These are phyloP conservation scores for Hermaeophaga mercurialis DNA, from an alignment of 2,888 invertebrate species.

Conservation along the genomic window DNA sequence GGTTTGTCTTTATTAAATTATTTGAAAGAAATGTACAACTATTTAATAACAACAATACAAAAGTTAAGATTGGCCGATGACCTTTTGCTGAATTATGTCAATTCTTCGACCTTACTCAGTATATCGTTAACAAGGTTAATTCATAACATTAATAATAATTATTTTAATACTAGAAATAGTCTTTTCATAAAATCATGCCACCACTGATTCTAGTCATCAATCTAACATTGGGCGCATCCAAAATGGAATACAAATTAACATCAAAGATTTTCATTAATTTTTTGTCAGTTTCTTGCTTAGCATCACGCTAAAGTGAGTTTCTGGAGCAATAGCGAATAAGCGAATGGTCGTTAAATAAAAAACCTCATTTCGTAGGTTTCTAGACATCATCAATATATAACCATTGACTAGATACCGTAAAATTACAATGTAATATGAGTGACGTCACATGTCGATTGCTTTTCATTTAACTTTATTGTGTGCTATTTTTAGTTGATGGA, in stretches of 20 bases:
- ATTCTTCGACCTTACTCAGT: too few relatives aligned
- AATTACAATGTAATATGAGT: constrained; percentile 13
- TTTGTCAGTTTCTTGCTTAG: constrained; percentile 15
- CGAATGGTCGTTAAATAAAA: constrained; percentile 3
- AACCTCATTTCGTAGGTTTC: constrained; percentile 14
- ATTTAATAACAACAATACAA: too few relatives aligned
- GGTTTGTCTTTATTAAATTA: too few relatives aligned
- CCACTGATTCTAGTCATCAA: background rate
- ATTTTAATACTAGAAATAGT: too few relatives aligned
- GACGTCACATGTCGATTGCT: constrained; percentile 2
- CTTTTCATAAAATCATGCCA: too few relatives aligned
- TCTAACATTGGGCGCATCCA: background rate
- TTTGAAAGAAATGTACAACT: too few relatives aligned
- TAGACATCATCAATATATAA: constrained; percentile 12
- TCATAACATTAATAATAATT: too few relatives aligned
- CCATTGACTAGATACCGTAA: constrained; percentile 19
- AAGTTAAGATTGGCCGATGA: too few relatives aligned
- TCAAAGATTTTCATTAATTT: constrained; percentile 12
- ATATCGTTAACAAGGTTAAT: too few relatives aligned
- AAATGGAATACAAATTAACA: background rate
- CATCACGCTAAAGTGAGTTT: constrained; percentile 19
- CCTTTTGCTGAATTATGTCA: too few relatives aligned
- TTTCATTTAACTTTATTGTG: too few relatives aligned
- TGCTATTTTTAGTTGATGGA: too few relatives aligned
- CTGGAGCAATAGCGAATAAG: constrained; percentile 8